Base-by-base conservation (phyloP, 2,797 vertebrate genomes). In the Liparis tanakae region DNA sequence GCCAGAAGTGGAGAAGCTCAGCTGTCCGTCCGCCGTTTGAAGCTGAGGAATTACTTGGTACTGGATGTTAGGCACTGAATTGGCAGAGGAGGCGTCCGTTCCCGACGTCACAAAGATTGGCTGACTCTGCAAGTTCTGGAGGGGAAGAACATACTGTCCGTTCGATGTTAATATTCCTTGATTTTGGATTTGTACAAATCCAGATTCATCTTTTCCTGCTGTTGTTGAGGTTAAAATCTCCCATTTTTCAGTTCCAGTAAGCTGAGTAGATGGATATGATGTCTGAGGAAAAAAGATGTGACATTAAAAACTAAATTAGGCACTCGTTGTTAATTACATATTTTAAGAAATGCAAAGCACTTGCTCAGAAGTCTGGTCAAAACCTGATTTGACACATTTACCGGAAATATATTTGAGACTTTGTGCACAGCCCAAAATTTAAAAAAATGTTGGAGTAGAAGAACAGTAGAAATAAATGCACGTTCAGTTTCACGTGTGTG, bases 31-130 rank as follows among this genome's bases (percentile, higher is more conserved):
- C 78, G 96, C 92, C 74, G 97, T 96, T 91, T 99, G 98, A 92
- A 99, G 96, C 93, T 99, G 98, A 94, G 98, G 98, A 95, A 99
- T 99, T 93, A 99, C 97, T 96, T 99, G 98, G 94, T 99, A 99
- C 77, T 99, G 98, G 93, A 99, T 97, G 85, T 95, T 98, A 95
- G 98, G 96, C 96, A 99, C 97, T 91, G 97, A 94, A 80, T 93
- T 94, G 95, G 96, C 95, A 86, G 97, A 96, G 77, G 97, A 95
- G 81, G 95, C 88, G 82, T 98, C 97, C 67, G 95, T 95, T 95
- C 97, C 97, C 80, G 96, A 95, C 59, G 98, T 96, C 92, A 99
- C 96, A 94, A 98, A 98, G 88, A 99, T 97, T 87, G 97, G 95
- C 85, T 99, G 97, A 95, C 96, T 98, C 91, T 99, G 97, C 89